Base-by-base conservation (phyloP, 2,113 vertebrate species). In the Ophiodon elongatus region DNA sequence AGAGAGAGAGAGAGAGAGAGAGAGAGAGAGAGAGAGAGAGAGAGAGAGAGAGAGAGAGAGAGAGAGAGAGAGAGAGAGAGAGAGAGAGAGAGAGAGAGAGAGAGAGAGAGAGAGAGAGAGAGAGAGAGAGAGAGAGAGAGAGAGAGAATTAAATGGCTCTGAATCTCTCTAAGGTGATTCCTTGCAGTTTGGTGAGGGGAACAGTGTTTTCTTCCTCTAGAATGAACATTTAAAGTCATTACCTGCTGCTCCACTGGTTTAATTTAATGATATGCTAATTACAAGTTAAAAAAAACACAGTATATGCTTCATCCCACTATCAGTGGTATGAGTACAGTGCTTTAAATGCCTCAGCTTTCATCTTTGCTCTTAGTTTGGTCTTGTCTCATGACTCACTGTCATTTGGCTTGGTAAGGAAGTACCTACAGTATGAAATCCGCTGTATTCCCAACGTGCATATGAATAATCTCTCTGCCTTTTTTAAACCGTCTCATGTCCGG, bases 401-500 rank as follows among this genome's bases (percentile, higher is more conserved):
- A 56, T 73, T 80, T 79, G 27, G 45, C 29, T 54, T 56, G 2
- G 1, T 50, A 9, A 80, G 39, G 37, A 56, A 19, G 37, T 56
- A 39, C 29, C 56, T 31, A 15, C 23, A 27, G 45, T 70, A 23
- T 70, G 9, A 85, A 66, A 50, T 68, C 25, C 39, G 2, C 27
- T 47, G n/a, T 5, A 15, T 68, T 71, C 52, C 43, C 15, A 52
- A 5, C 68, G 21, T 76, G 33, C n/a, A 59, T 62, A 41, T 65
- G 56, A 78, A 78, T 76, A 15, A 76, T 87, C 67, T 43, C 64
- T 73, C 33, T 31, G 8, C 7, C 21, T n/a, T 59, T 8, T 70
- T 50, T 69, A 56, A 63, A 68, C 37, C 57, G 37, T 39, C 39
- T n/a, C 6, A 31, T 50, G 47, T 45, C 56, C n/a, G n/a, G 47